Evolutionary conservation across 2,113 vertebrate species (phyloP).

Genomic region (Seriola aureovittata): DNA sequence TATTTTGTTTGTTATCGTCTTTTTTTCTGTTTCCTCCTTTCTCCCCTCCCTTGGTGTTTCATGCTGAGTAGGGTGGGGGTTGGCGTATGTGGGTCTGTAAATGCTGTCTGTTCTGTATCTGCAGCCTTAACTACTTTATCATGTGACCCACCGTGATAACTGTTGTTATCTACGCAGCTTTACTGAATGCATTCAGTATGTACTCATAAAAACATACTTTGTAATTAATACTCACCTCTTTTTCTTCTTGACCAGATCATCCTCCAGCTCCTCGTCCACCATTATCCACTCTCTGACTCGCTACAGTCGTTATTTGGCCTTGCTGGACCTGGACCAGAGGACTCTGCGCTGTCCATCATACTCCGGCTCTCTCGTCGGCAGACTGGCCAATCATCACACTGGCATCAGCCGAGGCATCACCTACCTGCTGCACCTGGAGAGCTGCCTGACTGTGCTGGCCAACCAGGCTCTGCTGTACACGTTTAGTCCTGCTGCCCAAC

Average conservation of each 20-base stretch:
- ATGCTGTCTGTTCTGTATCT: too few relatives aligned
- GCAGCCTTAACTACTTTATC: too few relatives aligned
- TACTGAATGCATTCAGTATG: too few relatives aligned
- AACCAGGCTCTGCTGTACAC: constrained; percentile 91
- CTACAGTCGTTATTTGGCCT: constrained; percentile 91
- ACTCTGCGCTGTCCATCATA: constrained; percentile 91
- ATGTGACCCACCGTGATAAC: too few relatives aligned
- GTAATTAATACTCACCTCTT: neutral
- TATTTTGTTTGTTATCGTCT: too few relatives aligned
- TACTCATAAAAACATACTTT: too few relatives aligned
- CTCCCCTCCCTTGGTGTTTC: too few relatives aligned
- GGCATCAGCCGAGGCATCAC: constrained; percentile 91
- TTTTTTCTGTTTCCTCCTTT: too few relatives aligned
- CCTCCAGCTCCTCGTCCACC: constrained; percentile 76
- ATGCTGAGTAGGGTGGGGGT: too few relatives aligned
- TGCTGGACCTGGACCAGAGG: constrained; percentile 93
- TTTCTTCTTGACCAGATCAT: constrained; percentile 70
- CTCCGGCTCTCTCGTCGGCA: constrained; percentile 86
- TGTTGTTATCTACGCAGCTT: too few relatives aligned
- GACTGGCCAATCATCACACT: constrained; percentile 87
- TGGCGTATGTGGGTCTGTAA: too few relatives aligned
- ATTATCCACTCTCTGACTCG: constrained; percentile 87
- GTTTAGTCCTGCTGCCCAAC: constrained; percentile 84
- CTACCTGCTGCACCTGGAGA: constrained; percentile 92
- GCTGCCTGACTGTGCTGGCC: constrained; percentile 88